Evolutionary conservation across 35 echinoderm and acorn worm genomes (phyloP), one percentile per base, ranked within the genome.

Genomic region (Ptychodera flava): DNA sequence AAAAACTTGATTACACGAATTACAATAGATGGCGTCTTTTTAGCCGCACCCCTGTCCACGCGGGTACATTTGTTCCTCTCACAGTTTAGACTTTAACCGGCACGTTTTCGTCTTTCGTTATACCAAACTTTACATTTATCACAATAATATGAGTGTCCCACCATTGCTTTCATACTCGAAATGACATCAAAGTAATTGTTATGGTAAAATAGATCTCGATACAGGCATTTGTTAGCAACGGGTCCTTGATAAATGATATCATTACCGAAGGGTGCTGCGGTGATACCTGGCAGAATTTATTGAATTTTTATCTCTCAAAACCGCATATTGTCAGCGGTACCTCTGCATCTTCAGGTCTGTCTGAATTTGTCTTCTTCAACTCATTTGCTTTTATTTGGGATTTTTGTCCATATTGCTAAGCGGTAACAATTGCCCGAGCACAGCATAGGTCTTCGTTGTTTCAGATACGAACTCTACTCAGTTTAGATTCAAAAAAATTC

Each of bases 351-450:
- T 76, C 85, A 91, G 78, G 16, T 77, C n/a, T 35, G 31, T 52
- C 36, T 91, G 89, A 31, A 88, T 78, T 76, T 85, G 88, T 16
- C 82, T 0, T 78, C 86, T 82, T 38, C 83, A 30, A 28, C 76
- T 32, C 28, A 53, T 84, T 16, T 80, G 22, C n/a, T 35, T 32
- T 38, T 53, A 86, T 53, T 90, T 77, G 36, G 78, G 85, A 37
- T 84, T 85, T 1, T 87, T 78, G 84, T 88, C 83, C 1, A 77
- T 88, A 32, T 37, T 75, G 33, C 28, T 88, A 88, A 22, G 76
- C 85, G 0, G 93, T 94, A n/a, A 88, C 89, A 30, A 94, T 91
- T 0, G 92, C 93, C 79, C 83, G 84, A 1, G 85, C 77, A 77
- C 85, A 94, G 78, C 93, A 91, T 37, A 91, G 76, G 30, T 91